Evolutionary conservation across 2,888 invertebrate genomes (phyloP), one percentile per base, ranked within the genome.

Genomic region (Argynnis bischoffii): DNA sequence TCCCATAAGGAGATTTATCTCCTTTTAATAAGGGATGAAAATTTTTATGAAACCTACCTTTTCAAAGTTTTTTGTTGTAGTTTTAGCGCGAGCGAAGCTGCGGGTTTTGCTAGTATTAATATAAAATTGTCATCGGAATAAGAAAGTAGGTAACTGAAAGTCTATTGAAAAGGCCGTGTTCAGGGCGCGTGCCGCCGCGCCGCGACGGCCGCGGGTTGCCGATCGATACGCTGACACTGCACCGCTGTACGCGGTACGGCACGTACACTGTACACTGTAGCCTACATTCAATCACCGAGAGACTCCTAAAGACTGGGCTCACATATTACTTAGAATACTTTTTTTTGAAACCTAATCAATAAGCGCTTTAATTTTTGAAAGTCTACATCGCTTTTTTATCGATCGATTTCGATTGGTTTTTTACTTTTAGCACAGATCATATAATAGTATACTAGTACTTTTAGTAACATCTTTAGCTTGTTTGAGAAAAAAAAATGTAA

Each of bases 111-210:
- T n/a, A n/a, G n/a, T n/a, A n/a, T 5, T 50, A 60, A 35, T 54
- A 6, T n/a, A 15, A 14, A 11, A 54, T n/a, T 13, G 41, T 18
- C 11, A 48, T 21, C 51, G 46, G 55, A 56, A 53, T 47, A 51
- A 41, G 48, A 53, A 63, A 26, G 46, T n/a, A n/a, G n/a, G n/a
- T 50, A 56, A 41, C 51, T 53, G 67, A 63, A 67, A 63, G 63
- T 48, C 14, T 26, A 56, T 55, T 63, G 63, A 63, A 63, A 67
- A 59, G 64, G 55, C 16, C 50, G 67, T 55, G 54, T 21, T 54
- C 54, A 48, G 31, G 18, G 57, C 21, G 63, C 57, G 57, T 26
- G 57, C 46, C 1, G 57, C 41, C 18, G 26, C 31, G 55, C 31
- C 55, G 50, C 57, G 15, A 15, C 53, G 11, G 46, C 14, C 55